Percentiles rank a stretch among this genome's conserved stretches.
Conservation (phyloP, 1,140 invertebrate genomes). For the Macrocentrus cingulum region DNA sequence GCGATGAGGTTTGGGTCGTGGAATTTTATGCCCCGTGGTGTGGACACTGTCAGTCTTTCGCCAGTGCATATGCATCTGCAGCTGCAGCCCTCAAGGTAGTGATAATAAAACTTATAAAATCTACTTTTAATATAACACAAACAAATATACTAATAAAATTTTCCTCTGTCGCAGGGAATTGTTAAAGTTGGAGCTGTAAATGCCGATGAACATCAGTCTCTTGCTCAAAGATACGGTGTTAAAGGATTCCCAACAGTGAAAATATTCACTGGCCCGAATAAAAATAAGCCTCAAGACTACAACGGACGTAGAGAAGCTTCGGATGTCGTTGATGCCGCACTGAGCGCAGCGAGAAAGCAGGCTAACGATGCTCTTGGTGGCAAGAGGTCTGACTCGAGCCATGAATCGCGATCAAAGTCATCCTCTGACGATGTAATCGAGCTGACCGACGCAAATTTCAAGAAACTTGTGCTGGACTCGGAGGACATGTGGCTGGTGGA, state of each 20-base stretch:
- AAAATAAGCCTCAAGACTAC: constrained; percentile 85
- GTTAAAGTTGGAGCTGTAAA: constrained; percentile 93
- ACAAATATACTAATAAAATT: background rate
- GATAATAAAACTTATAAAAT: constrained; percentile 1
- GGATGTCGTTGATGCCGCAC: constrained; percentile 80
- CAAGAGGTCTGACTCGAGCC: constrained; percentile 57
- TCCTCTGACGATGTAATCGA: constrained; percentile 83
- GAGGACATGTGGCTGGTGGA: constrained; percentile 96
- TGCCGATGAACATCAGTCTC: constrained; percentile 83
- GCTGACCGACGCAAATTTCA: constrained; percentile 93
- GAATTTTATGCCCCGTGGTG: constrained; percentile 96
- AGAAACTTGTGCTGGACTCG: constrained; percentile 84
- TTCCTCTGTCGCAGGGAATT: constrained; percentile 67
- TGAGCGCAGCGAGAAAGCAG: constrained; percentile 72
- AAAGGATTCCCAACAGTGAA: constrained; percentile 96
- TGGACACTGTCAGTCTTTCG: constrained; percentile 80
- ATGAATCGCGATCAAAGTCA: constrained; percentile 20
- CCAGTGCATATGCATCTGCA: constrained; percentile 86
- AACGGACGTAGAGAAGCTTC: constrained; percentile 83
- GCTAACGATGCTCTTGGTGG: constrained; percentile 68
- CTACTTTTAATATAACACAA: too few relatives aligned
- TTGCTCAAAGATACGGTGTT: constrained; percentile 81
- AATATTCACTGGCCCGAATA: constrained; percentile 87
- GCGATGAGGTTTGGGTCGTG: constrained; percentile 89
- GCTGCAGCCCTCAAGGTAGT: constrained; percentile 82